A percentile compares a stretch with the other conserved stretches of the same genome.
phyloP scores from a whole-genome alignment of 1,140 invertebrate species.

The Gerris buenoi region DNA sequence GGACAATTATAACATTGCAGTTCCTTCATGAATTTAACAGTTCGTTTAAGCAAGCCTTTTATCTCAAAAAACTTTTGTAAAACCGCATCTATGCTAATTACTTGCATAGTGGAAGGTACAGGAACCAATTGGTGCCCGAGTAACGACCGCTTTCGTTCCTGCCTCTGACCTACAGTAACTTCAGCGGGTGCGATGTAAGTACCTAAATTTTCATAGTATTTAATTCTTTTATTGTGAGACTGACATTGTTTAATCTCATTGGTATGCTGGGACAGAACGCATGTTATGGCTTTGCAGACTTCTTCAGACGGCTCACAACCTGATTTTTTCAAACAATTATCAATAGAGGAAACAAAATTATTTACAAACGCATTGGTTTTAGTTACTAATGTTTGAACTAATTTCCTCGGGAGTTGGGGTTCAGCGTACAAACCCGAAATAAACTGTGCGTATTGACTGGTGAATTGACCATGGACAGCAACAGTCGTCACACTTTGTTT shows the following conservation, averaged over 20 bases:
- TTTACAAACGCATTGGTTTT: background rate
- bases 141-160: too few relatives aligned
- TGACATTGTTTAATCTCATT: background rate
- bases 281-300: background rate
- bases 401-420: background rate
- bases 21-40: too few relatives aligned
- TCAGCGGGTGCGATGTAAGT: too few relatives aligned
- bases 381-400: background rate
- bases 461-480: background rate
- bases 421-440: background rate
- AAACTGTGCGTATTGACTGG: background rate
- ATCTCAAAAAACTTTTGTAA: too few relatives aligned
- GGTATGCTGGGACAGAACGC: background rate
- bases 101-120: too few relatives aligned
- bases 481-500: background rate
- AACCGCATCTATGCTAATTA: too few relatives aligned
- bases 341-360: background rate
- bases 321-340: background rate
- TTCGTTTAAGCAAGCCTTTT: too few relatives aligned
- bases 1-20: too few relatives aligned
- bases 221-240: background rate
- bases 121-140: too few relatives aligned
- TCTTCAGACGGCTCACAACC: background rate
- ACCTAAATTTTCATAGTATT: background rate
- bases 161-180: too few relatives aligned